Evolutionary conservation across 1,140 invertebrate species (phyloP), one percentile per base, ranked within the genome.

Genomic region (Battus philenor): DNA sequence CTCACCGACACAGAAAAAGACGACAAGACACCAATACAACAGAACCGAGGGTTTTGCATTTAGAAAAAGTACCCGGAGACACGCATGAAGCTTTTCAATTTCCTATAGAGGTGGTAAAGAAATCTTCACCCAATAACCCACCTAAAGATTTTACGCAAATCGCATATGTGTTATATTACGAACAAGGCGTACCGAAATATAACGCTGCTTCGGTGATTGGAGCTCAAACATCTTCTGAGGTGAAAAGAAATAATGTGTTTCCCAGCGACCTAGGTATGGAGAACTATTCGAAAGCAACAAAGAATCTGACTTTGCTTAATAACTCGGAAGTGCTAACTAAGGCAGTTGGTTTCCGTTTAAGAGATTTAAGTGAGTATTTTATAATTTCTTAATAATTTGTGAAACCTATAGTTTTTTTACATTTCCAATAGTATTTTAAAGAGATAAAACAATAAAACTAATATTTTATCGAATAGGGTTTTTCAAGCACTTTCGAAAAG

Each of bases 141-240:
- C 61, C 59, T 5, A 69, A 66, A 18, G 60, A 76, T 22, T 62
- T 70, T 2, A 73, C 70, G 0, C 66, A 74, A 30, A 70, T 86
- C 4, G 80, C 74, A 2, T 87, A 86, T 41, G 75, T 86, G 0
- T 44, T 87, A 15, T 87, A 79, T 48, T 86, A 84, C 11, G 81
- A 87, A 29, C 69, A 82, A 34, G 81, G 84, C 0, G 48, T 62
- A 1, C 52, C 68, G 1, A 75, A 63, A 6, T 57, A 49, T 39
- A 71, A 65, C 30, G 33, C 30, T 2, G 50, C 41, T 4, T 33
- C 50, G 3, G 52, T 71, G 1, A 36, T 46, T 2, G 66, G 65
- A 3, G 56, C 71, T 0, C 73, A 67, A 22, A 72, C 44, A 4
- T 67, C 72, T 0, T 44, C 51, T 0, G 62, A 74, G 17, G 66